Evolutionary conservation across 2,888 invertebrate genomes (phyloP).

Genomic region (Chrysopilus asiliformis): DNA sequence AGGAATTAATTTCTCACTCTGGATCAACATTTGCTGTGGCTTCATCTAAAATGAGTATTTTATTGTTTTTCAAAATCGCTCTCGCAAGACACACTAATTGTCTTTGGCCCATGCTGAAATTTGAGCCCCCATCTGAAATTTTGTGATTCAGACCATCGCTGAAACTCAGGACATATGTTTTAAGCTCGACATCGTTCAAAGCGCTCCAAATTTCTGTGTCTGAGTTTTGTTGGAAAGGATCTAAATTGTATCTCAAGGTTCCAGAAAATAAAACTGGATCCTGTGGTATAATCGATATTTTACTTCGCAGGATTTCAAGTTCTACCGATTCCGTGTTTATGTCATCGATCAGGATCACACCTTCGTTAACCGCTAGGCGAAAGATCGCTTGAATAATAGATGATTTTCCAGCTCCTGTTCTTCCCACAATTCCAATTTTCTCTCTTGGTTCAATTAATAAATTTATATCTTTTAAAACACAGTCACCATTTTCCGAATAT

Average conservation of each 20-base stretch:
- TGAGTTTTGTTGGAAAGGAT: conserved; percentile 51
- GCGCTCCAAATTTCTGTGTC: conserved; percentile 59
- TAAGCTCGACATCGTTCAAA: conserved; percentile 46
- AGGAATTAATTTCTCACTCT: too few relatives aligned
- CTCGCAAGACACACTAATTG: conserved; percentile 70
- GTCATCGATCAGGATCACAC: conserved; percentile 10
- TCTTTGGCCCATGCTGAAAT: conserved; percentile 68
- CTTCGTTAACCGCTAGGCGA: conserved; percentile 9
- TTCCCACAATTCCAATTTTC: conserved; percentile 62
- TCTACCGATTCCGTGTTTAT: conserved; percentile 7
- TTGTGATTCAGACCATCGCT: conserved; percentile 45
- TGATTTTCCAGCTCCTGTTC: conserved; percentile 71
- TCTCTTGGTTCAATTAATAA: conserved; percentile 36
- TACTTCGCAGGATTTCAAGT: conserved; percentile 38
- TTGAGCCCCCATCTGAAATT: conserved; percentile 58
- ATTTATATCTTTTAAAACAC: conserved; percentile 54
- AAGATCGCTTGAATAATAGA: conserved; percentile 41
- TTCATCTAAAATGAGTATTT: conserved; percentile 49
- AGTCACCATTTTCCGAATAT: conserved; percentile 49
- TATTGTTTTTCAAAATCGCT: conserved; percentile 50
- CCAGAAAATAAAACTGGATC: conserved; percentile 55
- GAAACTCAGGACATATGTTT: conserved; percentile 29
- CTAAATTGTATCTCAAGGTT: conserved; percentile 49
- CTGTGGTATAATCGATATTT: conserved; percentile 52
- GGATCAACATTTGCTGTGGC: conserved; percentile 77